A percentile compares a stretch with the other conserved stretches of the same genome.
Conservation (phyloP, 2,888 invertebrate genomes). For the Tachystola acroxantha region DNA sequence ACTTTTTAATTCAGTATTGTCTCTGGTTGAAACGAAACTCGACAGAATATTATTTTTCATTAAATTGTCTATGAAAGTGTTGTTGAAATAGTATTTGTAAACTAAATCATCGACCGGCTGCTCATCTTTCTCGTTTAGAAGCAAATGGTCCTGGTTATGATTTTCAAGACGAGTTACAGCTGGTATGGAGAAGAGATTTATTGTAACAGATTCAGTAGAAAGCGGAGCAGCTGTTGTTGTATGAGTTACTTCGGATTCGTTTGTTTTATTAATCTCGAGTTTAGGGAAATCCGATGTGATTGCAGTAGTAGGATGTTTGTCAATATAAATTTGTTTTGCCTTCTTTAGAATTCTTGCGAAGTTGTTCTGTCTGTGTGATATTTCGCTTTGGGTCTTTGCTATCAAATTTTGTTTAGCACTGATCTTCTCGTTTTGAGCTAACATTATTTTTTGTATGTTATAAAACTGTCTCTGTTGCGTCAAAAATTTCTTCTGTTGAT, state of each 20-base stretch:
- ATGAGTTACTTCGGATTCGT: constrained; percentile 12
- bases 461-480: constrained; percentile 60
- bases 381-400: constrained; percentile 58
- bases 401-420: constrained; percentile 54
- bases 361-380: constrained; percentile 58
- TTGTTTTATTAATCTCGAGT: constrained; percentile 6
- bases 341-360: constrained; percentile 60
- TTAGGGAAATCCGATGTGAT: neutral
- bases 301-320: constrained; percentile 21
- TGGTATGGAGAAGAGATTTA: constrained; percentile 56
- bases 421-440: constrained; percentile 62
- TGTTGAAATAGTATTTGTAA: constrained; percentile 69
- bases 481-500: constrained; percentile 59
- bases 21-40: constrained; percentile 27
- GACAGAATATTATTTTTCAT: constrained; percentile 54
- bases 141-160: constrained; percentile 46
- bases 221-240: constrained; percentile 21
- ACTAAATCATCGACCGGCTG: constrained; percentile 60
- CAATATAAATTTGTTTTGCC: constrained; percentile 46
- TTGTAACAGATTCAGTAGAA: constrained; percentile 50
- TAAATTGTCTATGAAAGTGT: constrained; percentile 59
- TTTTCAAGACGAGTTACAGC: constrained; percentile 34
- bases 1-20: constrained; percentile 24
- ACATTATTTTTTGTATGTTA: constrained; percentile 54
- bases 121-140: constrained; percentile 59